Evolutionary conservation across 2,888 invertebrate species (phyloP).

Genomic region (Mimas tiliae): DNA sequence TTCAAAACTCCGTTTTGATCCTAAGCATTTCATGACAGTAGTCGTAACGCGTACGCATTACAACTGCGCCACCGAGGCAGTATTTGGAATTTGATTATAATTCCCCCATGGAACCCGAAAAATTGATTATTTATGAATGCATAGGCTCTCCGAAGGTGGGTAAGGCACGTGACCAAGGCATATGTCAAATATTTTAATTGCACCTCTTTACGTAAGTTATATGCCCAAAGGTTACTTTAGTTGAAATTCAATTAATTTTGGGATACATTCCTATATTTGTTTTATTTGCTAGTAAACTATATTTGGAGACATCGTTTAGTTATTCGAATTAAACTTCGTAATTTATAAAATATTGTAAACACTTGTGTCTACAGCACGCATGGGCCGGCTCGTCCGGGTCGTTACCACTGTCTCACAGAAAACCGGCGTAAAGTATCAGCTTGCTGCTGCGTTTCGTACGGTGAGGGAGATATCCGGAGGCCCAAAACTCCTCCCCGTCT

Average conservation of each 20-base stretch:
- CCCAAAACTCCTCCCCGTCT: no score
- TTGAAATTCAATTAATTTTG: conserved; percentile 64
- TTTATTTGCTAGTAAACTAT: conserved; percentile 29
- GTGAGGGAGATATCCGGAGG: no score
- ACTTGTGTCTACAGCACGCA: no score
- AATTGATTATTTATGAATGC: conserved; percentile 39
- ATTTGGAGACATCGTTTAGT: background rate
- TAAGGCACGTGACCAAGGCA: conserved; percentile 45
- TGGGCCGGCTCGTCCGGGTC: no score
- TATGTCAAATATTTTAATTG: conserved; percentile 57
- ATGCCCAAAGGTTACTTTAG: conserved; percentile 46
- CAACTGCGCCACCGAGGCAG: no score
- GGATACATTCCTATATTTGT: conserved; percentile 52
- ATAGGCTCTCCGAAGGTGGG: conserved; percentile 46
- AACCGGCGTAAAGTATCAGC: no score
- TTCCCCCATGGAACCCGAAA: conserved; percentile 32
- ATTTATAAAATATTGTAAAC: no score
- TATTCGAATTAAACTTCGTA: background rate
- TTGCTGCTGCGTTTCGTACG: no score
- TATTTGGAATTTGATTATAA: background rate
- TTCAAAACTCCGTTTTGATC: no score
- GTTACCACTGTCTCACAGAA: no score
- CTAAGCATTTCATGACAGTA: no score
- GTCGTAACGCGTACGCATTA: no score
- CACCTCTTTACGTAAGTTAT: conserved; percentile 52